Conservation (phyloP, 2,113 vertebrate species). For the Danionella cerebrum region DNA sequence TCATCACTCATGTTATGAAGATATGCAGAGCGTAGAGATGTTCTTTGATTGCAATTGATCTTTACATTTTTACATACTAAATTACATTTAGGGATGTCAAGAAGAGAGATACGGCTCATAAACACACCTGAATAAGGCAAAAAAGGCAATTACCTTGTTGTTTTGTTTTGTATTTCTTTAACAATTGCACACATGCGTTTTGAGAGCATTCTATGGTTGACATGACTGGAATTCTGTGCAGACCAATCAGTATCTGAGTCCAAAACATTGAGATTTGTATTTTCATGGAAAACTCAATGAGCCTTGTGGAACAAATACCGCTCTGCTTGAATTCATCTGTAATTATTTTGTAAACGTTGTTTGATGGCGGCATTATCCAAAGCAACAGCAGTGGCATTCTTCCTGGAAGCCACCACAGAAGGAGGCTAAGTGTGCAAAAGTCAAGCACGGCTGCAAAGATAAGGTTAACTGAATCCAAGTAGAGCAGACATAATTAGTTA, state of each 20-base stretch:
- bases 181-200: constrained; percentile 23
- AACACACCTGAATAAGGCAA: too few relatives aligned
- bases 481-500: constrained; percentile 34
- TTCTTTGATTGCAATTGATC: too few relatives aligned
- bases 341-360: constrained; percentile 2
- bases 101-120: not conserved
- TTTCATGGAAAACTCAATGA: not conserved
- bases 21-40: too few relatives aligned
- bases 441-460: constrained; percentile 26
- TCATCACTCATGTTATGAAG: too few relatives aligned
- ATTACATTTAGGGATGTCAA: constrained; percentile 13
- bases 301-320: not conserved
- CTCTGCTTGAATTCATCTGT: not conserved
- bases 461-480: constrained; percentile 21
- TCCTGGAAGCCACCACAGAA: constrained; percentile 11
- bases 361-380: not conserved
- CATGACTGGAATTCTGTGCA: not conserved
- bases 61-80: too few relatives aligned
- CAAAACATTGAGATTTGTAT: not conserved
- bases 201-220: not conserved
- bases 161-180: constrained; percentile 37
- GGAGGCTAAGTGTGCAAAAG: constrained; percentile 13
- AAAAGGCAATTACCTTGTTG: not conserved
- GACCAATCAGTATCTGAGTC: not conserved
- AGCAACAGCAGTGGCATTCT: not conserved